Conservation (phyloP, 2,113 vertebrate genomes). For the Paralichthys olivaceus region DNA sequence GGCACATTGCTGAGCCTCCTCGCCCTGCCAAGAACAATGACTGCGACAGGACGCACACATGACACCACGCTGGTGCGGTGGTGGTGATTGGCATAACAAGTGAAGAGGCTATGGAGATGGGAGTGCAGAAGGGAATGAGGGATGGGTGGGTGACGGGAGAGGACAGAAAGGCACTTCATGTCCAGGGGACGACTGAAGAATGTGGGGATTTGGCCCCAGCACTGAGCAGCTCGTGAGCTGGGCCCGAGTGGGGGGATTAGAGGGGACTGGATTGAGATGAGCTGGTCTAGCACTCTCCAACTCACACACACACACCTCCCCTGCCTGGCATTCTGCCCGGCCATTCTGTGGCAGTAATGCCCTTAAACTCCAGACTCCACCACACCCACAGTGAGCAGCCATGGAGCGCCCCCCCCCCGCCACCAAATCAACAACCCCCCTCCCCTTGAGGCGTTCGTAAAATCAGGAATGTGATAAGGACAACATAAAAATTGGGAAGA, state of each 20-base stretch:
- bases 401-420: conserved; percentile 16
- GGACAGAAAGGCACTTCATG: conserved; percentile 70
- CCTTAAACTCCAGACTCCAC: conserved; percentile 76
- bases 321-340: conserved; percentile 68
- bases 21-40: conserved; percentile 61
- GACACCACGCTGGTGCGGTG: conserved; percentile 38
- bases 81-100: conserved; percentile 37
- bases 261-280: conserved; percentile 73
- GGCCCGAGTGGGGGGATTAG: conserved; percentile 71
- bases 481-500: conserved; percentile 33
- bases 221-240: conserved; percentile 71
- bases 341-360: conserved; percentile 75
- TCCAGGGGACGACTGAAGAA: conserved; percentile 69
- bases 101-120: conserved; percentile 52
- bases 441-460: background rate
- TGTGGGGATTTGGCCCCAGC: conserved; percentile 72
- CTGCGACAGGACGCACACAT: conserved; percentile 40
- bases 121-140: conserved; percentile 34
- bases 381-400: conserved; percentile 66
- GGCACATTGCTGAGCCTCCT: conserved; percentile 44
- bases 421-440: conserved; percentile 37
- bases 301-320: conserved; percentile 39
- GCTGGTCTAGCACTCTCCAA: conserved; percentile 64
- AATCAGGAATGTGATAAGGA: conserved; percentile 42
- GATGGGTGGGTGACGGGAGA: conserved; percentile 9